These are phyloP conservation scores for Hemicrepidius hirtus DNA, from an alignment of 2,888 invertebrate species.

Conservation along the genomic window DNA sequence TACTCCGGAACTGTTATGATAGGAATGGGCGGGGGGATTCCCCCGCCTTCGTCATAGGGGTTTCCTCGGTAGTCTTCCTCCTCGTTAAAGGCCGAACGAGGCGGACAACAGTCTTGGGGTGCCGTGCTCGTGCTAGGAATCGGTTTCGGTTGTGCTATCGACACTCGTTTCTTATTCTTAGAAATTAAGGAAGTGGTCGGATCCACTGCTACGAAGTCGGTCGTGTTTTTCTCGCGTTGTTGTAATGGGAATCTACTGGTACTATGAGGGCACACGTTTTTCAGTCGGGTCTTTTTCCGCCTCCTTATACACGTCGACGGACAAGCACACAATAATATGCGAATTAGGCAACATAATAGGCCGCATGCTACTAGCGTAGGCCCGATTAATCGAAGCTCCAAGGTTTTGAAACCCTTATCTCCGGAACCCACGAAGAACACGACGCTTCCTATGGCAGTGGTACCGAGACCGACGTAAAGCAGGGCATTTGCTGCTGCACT, in stretches of 20 bases:
- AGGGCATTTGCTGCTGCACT: conserved; percentile 90
- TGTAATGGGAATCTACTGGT: conserved; percentile 60
- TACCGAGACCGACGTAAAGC: conserved; percentile 89
- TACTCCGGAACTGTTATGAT: conserved; percentile 63
- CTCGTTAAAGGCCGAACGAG: conserved; percentile 63
- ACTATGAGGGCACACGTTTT: conserved; percentile 71
- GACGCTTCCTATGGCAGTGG: conserved; percentile 88
- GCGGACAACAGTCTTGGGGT: conserved; percentile 61
- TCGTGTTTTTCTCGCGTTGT: conserved; percentile 48
- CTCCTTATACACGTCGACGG: conserved; percentile 84
- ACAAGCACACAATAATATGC: conserved; percentile 89
- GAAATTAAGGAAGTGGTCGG: conserved; percentile 63
- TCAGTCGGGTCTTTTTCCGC: conserved; percentile 78
- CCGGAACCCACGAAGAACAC: conserved; percentile 94
- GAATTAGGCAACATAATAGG: conserved; percentile 87
- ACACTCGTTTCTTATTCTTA: conserved; percentile 70
- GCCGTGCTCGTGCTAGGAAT: conserved; percentile 70
- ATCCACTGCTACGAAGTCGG: conserved; percentile 66
- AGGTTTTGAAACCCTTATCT: conserved; percentile 91
- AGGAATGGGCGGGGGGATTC: conserved; percentile 60
- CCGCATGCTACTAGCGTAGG: conserved; percentile 83
- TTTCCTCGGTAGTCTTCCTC: conserved; percentile 57
- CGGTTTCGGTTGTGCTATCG: conserved; percentile 70
- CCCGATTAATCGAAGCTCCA: conserved; percentile 89
- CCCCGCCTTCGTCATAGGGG: conserved; percentile 38